Percentiles rank a stretch among this genome's conserved stretches.
phyloP scores from a whole-genome alignment of 2,113 vertebrate species.

The Percina caprodes region DNA sequence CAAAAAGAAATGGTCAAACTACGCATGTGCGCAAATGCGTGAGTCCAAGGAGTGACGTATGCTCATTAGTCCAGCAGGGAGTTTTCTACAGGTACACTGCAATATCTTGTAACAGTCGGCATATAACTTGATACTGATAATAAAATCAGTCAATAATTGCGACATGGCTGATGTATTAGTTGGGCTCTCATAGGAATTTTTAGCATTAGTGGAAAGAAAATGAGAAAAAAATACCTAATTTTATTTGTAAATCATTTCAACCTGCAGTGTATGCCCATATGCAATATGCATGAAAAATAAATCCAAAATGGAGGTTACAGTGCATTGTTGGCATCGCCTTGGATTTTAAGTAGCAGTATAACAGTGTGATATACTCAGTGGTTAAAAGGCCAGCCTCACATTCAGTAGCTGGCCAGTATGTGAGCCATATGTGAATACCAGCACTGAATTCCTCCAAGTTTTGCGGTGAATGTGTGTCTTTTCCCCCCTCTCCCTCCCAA shows the following conservation, averaged over 20 bases:
- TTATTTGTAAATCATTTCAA: not conserved
- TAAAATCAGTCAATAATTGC: not conserved
- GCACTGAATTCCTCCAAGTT: conserved; percentile 33
- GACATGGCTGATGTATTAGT: not conserved
- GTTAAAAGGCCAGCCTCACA: conserved; percentile 24
- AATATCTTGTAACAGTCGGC: not conserved
- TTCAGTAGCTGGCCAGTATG: not conserved
- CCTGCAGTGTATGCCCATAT: not conserved
- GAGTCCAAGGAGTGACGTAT: no score
- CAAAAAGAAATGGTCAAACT: no score
- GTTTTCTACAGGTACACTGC: not conserved
- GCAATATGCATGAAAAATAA: conserved; percentile 7
- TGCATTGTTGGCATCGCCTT: conserved; percentile 9
- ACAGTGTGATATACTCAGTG: conserved; percentile 13
- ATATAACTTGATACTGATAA: not conserved
- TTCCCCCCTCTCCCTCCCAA: not conserved
- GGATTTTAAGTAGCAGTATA: conserved; percentile 30
- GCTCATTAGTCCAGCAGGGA: no score
- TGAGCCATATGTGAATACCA: conserved; percentile 56
- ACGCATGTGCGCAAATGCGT: no score
- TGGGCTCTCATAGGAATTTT: not conserved
- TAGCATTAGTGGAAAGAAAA: not conserved
- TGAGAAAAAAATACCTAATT: not conserved
- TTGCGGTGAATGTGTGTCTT: conserved; percentile 10
- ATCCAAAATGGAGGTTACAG: conserved; percentile 13